These are phyloP conservation scores for Lasioglossum lativentre DNA, from an alignment of 2,888 invertebrate genomes.

Conservation along the genomic window DNA sequence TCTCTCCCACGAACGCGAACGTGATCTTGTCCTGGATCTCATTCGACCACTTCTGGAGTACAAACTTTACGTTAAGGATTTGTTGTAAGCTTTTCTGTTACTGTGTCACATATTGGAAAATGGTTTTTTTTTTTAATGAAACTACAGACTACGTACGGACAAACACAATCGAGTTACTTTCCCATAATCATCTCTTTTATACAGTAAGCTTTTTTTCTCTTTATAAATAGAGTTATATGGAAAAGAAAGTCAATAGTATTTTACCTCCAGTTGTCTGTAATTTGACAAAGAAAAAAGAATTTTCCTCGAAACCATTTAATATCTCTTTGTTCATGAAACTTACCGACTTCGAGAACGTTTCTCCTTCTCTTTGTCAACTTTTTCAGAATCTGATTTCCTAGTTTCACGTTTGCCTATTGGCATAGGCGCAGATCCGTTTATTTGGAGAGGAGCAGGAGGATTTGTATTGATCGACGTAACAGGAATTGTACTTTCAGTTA, in stretches of 20 bases:
- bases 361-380: slow-evolving; percentile 82
- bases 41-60: slow-evolving; percentile 78
- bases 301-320: neutral
- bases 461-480: slow-evolving; percentile 64
- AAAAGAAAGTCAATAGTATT: neutral
- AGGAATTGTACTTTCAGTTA: slow-evolving; percentile 67
- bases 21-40: slow-evolving; percentile 84
- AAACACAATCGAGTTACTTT: neutral
- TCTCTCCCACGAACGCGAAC: slow-evolving; percentile 87
- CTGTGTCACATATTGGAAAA: neutral
- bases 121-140: neutral
- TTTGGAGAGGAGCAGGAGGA: slow-evolving; percentile 72
- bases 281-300: neutral
- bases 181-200: neutral
- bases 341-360: slow-evolving; percentile 83
- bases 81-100: neutral
- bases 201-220: neutral
- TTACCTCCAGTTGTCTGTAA: neutral
- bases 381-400: slow-evolving; percentile 83
- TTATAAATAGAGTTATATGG: neutral
- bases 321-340: slow-evolving; percentile 23
- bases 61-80: slow-evolving; percentile 3
- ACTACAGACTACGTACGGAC: neutral
- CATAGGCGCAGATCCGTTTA: slow-evolving; percentile 79
- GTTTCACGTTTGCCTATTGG: slow-evolving; percentile 78